Conservation (phyloP, 2,888 invertebrate genomes). For the Plagiodera versicolora region DNA sequence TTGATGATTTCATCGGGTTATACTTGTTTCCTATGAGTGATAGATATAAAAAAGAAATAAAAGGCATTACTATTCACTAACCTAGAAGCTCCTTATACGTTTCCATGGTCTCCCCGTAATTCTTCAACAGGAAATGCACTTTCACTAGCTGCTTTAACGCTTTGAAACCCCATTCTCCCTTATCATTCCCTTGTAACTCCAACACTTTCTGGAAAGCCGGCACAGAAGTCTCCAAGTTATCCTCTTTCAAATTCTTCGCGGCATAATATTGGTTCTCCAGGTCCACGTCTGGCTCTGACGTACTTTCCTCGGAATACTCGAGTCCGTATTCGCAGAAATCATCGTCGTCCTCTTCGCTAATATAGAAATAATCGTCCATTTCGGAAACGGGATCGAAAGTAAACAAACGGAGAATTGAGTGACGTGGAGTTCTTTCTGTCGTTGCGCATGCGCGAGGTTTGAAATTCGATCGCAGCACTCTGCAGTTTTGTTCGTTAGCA, state of each 20-base stretch:
- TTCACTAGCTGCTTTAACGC: slow-evolving; percentile 99
- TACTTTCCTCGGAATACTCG: slow-evolving; percentile 98
- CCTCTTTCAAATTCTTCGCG: slow-evolving; percentile 95
- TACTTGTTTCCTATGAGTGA: too few species aligned
- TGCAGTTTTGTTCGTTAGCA: too few species aligned
- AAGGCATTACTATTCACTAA: slow-evolving; percentile 1
- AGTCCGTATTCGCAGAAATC: slow-evolving; percentile 84
- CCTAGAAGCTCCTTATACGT: slow-evolving; percentile 87
- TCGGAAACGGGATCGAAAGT: too few species aligned
- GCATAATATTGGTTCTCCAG: slow-evolving; percentile 99
- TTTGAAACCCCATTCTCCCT: slow-evolving; percentile 99
- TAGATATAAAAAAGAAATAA: too few species aligned
- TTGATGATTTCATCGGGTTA: too few species aligned
- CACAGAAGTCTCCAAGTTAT: slow-evolving; percentile 79
- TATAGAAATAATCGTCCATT: slow-evolving; percentile 32
- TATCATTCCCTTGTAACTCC: slow-evolving; percentile 93
- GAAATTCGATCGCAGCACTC: too few species aligned
- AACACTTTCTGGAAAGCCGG: slow-evolving; percentile 94
- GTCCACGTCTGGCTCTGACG: slow-evolving; percentile 98
- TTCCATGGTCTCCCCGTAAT: slow-evolving; percentile 63
- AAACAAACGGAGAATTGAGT: too few species aligned
- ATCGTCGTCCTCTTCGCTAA: slow-evolving; percentile 69
- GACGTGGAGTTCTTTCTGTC: not conserved
- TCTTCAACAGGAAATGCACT: slow-evolving; percentile 94
- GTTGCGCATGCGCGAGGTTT: too few species aligned